phyloP scores from a whole-genome alignment of 1,140 invertebrate species.

The Drosophila sp. region DNA sequence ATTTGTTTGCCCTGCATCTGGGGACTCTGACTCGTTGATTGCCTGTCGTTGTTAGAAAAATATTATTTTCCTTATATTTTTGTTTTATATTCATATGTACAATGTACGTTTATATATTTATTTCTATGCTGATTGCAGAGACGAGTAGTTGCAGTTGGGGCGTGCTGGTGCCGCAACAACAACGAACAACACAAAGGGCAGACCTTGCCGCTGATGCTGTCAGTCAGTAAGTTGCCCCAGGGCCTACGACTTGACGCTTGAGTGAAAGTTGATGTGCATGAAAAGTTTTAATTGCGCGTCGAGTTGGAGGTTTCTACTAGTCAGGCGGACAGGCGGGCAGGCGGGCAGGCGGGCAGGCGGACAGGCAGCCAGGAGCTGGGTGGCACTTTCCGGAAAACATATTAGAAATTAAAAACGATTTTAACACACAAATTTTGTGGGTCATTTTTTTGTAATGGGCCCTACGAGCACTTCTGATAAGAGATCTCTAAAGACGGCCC shows the following conservation, averaged over 20 bases:
- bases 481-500: slow-evolving; percentile 48
- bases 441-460: slow-evolving; percentile 68
- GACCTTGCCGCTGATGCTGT: slow-evolving; percentile 65
- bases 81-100: slow-evolving; percentile 14
- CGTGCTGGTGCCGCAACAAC: slow-evolving; percentile 34
- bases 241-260: slow-evolving; percentile 55
- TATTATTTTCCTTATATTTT: slow-evolving; percentile 76
- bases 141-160: slow-evolving; percentile 53
- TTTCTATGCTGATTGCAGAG: slow-evolving; percentile 37
- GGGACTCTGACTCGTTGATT: slow-evolving; percentile 58
- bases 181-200: slow-evolving; percentile 41
- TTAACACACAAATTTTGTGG: slow-evolving; percentile 60
- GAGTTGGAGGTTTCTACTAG: slow-evolving; percentile 54
- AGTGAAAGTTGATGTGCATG: slow-evolving; percentile 82
- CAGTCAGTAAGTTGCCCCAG: slow-evolving; percentile 59
- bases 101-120: too few relatives aligned
- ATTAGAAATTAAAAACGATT: slow-evolving; percentile 7
- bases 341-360: slow-evolving; percentile 2
- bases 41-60: slow-evolving; percentile 81
- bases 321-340: slow-evolving; percentile 13
- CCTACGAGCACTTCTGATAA: slow-evolving; percentile 46
- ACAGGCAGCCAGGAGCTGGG: slow-evolving; percentile 45
- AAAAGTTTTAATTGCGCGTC: slow-evolving; percentile 82
- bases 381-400: slow-evolving; percentile 48
- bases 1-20: slow-evolving; percentile 43